Evolutionary conservation across 2,113 vertebrate genomes (phyloP).

Genomic region (Tychaedon coryphoeus): DNA sequence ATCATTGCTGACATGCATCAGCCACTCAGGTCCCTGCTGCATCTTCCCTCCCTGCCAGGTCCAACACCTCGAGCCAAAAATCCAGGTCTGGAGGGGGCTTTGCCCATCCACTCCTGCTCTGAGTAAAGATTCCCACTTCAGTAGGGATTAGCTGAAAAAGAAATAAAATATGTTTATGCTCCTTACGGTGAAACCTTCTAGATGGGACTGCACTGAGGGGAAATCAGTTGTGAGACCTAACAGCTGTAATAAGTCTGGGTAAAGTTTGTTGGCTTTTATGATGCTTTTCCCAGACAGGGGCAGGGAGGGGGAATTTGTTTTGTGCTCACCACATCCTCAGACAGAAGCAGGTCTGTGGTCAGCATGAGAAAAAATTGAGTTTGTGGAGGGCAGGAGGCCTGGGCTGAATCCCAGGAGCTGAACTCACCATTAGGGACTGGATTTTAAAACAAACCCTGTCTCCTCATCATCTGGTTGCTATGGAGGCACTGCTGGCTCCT

Average conservation of each 20-base stretch:
- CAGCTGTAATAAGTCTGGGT: not conserved
- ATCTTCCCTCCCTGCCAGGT: not conserved
- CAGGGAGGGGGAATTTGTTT: not conserved
- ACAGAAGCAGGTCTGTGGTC: not conserved
- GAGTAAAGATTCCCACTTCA: not conserved
- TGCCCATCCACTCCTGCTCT: not conserved
- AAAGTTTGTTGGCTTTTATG: not conserved
- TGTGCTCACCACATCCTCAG: not conserved
- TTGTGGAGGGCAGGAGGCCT: not conserved
- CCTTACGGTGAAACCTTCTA: constrained; percentile 36
- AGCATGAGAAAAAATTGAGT: not conserved
- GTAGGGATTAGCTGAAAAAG: not conserved
- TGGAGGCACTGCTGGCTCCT: constrained; percentile 28
- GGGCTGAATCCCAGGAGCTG: not conserved
- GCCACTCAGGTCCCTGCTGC: not conserved
- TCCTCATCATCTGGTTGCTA: constrained; percentile 45
- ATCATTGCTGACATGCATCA: not conserved
- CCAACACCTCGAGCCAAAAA: not conserved
- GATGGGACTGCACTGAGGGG: constrained; percentile 7
- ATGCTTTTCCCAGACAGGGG: not conserved
- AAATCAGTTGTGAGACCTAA: constrained; percentile 34
- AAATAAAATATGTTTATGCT: not conserved
- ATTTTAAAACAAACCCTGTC: not conserved
- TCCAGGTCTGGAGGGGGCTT: not conserved
- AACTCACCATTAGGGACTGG: not conserved